A percentile compares a stretch with the other conserved stretches of the same genome.
Evolutionary conservation across 2,797 vertebrate species (phyloP).

Genomic region (Carduelis carduelis): DNA sequence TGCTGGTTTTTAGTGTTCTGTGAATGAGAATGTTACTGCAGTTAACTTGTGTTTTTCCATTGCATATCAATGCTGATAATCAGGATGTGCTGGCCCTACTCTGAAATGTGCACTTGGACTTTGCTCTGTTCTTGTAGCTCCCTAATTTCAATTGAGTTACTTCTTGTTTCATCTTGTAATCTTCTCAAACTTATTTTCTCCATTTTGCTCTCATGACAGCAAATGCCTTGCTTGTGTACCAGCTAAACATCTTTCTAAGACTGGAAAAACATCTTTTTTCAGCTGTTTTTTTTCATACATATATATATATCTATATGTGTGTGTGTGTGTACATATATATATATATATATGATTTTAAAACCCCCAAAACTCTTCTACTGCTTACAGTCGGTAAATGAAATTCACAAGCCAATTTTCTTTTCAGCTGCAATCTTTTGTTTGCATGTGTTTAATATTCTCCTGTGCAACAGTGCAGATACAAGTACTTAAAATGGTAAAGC

Average conservation of each 20-base stretch:
- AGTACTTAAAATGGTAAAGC: neutral
- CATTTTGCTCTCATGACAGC: neutral
- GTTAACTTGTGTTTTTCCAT: neutral
- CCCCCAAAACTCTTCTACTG: fast-evolving
- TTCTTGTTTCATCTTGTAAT: neutral
- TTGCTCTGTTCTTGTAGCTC: neutral
- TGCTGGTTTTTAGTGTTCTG: neutral
- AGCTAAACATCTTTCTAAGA: neutral
- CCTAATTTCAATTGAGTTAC: neutral
- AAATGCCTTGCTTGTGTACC: neutral
- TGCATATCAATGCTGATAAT: neutral
- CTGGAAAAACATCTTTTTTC: neutral
- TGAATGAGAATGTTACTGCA: neutral
- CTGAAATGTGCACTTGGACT: neutral
- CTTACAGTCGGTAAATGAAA: neutral
- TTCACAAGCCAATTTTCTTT: neutral
- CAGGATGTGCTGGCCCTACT: neutral
- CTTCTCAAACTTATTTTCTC: neutral
- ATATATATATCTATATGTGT: neutral
- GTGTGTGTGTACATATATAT: neutral
- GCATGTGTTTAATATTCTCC: neutral
- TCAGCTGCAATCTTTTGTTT: neutral
- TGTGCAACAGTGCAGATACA: neutral
- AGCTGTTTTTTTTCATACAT: neutral
- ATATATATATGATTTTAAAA: neutral